Base-by-base conservation (phyloP, 2,113 vertebrate species). In the Epinephelus lanceolatus region DNA sequence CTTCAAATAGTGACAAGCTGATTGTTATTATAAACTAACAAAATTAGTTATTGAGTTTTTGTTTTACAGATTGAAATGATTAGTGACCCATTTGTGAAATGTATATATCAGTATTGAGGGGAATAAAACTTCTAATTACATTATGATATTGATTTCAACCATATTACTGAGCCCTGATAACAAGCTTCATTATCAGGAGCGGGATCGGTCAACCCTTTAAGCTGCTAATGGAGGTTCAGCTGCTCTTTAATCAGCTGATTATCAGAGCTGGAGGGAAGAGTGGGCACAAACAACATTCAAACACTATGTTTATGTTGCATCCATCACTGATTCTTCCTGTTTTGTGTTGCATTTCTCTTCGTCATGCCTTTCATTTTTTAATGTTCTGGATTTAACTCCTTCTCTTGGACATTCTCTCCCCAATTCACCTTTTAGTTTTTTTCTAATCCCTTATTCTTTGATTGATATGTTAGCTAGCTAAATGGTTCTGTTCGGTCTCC, bases 201-300 rank as follows among this genome's bases (percentile, higher is more conserved):
- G 4, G n/a, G 37, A 70, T 83, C 77, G 68, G 37, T 81, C 69
- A 62, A 60, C 53, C 40, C 52, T 30, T 76, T 49, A 83, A 23
- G n/a, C 10, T 66, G 30, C 74, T 55, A 68, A 79, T 52, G 19
- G 30, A 72, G 56, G 42, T 42, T 80, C 6, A 42, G 47, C 71
- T 61, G 40, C 23, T 52, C n/a, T 61, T 67, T 56, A 76, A 78
- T 79, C 27, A 79, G 62, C 55, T 52, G 61, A 79, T 79, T 76
- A 78, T n/a, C 60, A 23, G 17, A 57, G 40, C 25, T 55, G 51
- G 19, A 55, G 27, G 30, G 15, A 27, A 11, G 42, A 30, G 10
- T 21, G 11, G 8, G 13, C 23, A 27, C 40, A 81, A 30, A 72
- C 53, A 66, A 60, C 45, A 56, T 40, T 30, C 37, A 61, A 51